Percentiles rank a stretch among this genome's conserved stretches.
Evolutionary conservation across 2,113 vertebrate genomes (phyloP).

Genomic region (Hippocampus barbouri): DNA sequence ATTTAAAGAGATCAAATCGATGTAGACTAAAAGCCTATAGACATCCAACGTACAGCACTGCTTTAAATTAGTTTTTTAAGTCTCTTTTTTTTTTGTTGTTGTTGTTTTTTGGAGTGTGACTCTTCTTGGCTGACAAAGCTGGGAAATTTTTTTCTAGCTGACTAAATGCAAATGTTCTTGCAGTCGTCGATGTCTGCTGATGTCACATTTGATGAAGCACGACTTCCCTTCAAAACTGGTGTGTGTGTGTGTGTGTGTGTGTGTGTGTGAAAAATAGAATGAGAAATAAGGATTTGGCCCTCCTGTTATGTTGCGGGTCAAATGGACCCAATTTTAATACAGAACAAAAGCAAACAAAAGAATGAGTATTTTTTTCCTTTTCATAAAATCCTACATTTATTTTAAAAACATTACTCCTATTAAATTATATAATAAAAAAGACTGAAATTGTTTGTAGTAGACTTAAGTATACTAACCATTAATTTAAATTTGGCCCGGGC

Average conservation of each 20-base stretch:
- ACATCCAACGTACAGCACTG: constrained; percentile 75
- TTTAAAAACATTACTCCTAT: not conserved
- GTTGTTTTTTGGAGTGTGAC: constrained; percentile 40
- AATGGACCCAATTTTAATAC: not conserved
- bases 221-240: not conserved
- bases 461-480: too few species aligned
- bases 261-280: not conserved
- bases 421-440: too few species aligned
- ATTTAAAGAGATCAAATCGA: constrained; percentile 73
- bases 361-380: too few species aligned
- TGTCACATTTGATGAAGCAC: not conserved
- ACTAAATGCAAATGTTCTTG: constrained; percentile 37
- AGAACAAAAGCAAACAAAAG: too few species aligned
- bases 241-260: not conserved
- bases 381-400: too few species aligned
- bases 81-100: constrained; percentile 33
- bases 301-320: not conserved
- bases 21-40: constrained; percentile 73
- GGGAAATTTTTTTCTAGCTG: constrained; percentile 52
- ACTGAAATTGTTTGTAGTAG: too few species aligned
- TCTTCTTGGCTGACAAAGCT: constrained; percentile 34
- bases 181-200: not conserved
- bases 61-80: constrained; percentile 34
- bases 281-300: not conserved
- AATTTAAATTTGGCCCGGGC: too few species aligned